Percentiles rank a stretch among this genome's conserved stretches.
Conservation (phyloP, 2,797 vertebrate genomes). For the Paedocypris micromegethes region DNA sequence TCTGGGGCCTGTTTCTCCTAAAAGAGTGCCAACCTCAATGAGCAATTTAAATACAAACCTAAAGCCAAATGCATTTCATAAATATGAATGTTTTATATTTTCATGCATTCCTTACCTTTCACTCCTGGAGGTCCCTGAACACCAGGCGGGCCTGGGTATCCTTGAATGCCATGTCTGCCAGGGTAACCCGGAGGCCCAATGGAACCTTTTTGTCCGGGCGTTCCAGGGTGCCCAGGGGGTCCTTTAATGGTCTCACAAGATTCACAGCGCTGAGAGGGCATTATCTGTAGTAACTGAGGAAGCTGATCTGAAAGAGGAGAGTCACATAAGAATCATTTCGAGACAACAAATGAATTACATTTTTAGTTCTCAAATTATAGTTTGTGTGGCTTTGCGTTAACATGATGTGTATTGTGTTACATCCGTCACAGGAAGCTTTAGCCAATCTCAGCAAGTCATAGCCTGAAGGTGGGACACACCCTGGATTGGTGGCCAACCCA, state of each 20-base stretch:
- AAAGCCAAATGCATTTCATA: constrained; percentile 16
- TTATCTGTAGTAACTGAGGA: constrained; percentile 63
- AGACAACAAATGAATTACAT: too few relatives aligned
- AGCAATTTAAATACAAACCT: background rate
- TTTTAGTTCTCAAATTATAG: too few relatives aligned
- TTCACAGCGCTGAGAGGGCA: constrained; percentile 59
- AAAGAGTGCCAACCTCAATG: constrained; percentile 19
- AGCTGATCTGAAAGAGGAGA: constrained; percentile 61
- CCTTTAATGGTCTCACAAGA: constrained; percentile 65
- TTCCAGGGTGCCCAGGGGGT: constrained; percentile 63
- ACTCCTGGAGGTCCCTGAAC: constrained; percentile 63
- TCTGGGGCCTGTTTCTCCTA: constrained; percentile 67
- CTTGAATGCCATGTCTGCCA: constrained; percentile 62
- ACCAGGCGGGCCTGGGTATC: constrained; percentile 69
- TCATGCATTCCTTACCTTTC: constrained; percentile 62
- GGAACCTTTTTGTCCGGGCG: constrained; percentile 66
- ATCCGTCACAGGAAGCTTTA: too few relatives aligned
- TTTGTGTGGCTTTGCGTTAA: too few relatives aligned
- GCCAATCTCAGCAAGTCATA: too few relatives aligned
- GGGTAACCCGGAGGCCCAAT: constrained; percentile 66
- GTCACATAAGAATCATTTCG: background rate
- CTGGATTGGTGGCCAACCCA: too few relatives aligned
- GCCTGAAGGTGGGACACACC: too few relatives aligned
- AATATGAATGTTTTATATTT: background rate
- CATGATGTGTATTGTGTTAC: too few relatives aligned